A percentile compares a stretch with the other conserved stretches of the same genome.
phyloP scores from a whole-genome alignment of 2,888 invertebrate species.

The Fragum fragum region DNA sequence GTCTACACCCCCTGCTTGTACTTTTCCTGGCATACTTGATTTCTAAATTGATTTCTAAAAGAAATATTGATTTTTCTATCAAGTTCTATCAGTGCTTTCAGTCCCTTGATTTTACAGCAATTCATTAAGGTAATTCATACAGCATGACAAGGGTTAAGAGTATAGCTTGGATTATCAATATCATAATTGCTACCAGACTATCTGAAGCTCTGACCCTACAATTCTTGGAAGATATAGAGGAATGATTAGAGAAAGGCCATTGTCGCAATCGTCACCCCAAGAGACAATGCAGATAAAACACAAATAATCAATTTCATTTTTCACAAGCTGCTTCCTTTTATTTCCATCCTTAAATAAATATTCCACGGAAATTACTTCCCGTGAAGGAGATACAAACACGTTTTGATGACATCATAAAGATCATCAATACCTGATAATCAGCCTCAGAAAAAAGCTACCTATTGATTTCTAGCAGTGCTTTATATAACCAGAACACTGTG shows the following conservation, averaged over 20 bases:
- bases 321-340: constrained; percentile 8
- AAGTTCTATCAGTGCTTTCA: too few species aligned
- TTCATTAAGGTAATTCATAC: too few species aligned
- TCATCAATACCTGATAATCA: constrained; percentile 8
- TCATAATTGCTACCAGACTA: too few species aligned
- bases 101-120: too few species aligned
- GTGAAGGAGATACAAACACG: background rate
- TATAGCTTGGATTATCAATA: too few species aligned
- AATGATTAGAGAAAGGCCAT: background rate
- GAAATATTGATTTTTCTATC: too few species aligned
- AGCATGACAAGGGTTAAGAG: too few species aligned
- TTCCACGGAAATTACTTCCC: constrained; percentile 14
- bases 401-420: constrained; percentile 13
- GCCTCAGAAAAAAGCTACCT: background rate
- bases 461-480: background rate
- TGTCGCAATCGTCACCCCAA: background rate
- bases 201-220: background rate
- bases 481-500: background rate
- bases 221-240: background rate
- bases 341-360: constrained; percentile 10
- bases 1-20: too few species aligned
- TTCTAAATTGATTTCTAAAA: too few species aligned
- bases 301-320: constrained; percentile 7
- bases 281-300: constrained; percentile 3
- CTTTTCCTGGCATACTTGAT: too few species aligned